Evolutionary conservation across 2,113 vertebrate genomes (phyloP), one percentile per base, ranked within the genome.

Genomic region (Gobio gobio): DNA sequence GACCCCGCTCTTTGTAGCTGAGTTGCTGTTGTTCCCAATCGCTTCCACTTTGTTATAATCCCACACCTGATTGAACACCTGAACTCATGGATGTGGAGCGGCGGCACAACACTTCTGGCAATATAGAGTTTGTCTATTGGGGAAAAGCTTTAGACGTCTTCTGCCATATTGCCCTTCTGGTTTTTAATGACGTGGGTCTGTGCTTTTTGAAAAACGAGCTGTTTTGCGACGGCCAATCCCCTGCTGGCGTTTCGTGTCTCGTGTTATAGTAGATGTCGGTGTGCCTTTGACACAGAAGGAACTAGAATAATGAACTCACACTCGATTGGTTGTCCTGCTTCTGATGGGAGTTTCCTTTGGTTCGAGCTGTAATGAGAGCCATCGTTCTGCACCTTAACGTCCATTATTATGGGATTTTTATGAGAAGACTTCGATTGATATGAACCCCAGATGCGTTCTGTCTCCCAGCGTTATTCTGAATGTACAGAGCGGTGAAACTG

Each of bases 401-500:
- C 66, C 7, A 49, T 40, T 59, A 16, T 36, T 64, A 16, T 64
- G 36, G 68, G 16, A 40, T 63, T 29, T 68, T 47, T 66, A 47
- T 86, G 73, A 74, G 36, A 45, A 89, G 84, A 74, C 54, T 56
- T 56, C 86, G 66, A 86, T 73, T 40, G 20, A 86, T 58, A 51
- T 84, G 81, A 83, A 70, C 82, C 87, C 88, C 36, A 87, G 66
- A 0, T 86, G 84, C 86, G 76, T 92, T 91, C 92, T 87, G 84
- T 90, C 88, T 90, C 87, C 36, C 45, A 85, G 86, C 91, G 89
- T 90, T 90, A 93, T 94, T 91, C 91, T 95, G 90, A 83, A 91
- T 94, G 93, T 88, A 91, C 82, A 83, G 88, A 4, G 40, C 81
- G 87, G 56, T 81, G 16, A 84, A 22, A 58, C 70, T 79, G 90